Conservation (phyloP, 2,113 vertebrate species). For the Polypterus bichir region DNA sequence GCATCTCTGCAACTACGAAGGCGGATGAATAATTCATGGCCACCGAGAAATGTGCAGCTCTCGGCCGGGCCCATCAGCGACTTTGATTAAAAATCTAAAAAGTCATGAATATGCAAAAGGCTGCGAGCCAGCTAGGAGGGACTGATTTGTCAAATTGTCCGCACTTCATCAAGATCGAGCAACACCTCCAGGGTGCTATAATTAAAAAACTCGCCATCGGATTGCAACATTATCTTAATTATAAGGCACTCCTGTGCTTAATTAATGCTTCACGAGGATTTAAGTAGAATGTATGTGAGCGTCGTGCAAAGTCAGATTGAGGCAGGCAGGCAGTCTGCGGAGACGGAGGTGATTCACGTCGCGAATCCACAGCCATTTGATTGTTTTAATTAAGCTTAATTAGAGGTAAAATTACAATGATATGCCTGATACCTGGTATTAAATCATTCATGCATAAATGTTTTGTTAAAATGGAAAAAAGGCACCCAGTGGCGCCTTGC, state of each 20-base stretch:
- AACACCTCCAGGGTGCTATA: constrained; percentile 57
- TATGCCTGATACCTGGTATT: constrained; percentile 87
- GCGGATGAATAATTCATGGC: constrained; percentile 68
- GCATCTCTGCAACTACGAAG: constrained; percentile 39
- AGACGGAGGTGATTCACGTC: constrained; percentile 43
- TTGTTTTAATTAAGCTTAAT: constrained; percentile 96
- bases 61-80: constrained; percentile 43
- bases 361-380: constrained; percentile 76
- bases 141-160: constrained; percentile 74
- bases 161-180: constrained; percentile 61
- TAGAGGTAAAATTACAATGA: constrained; percentile 93
- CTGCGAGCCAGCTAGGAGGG: constrained; percentile 43
- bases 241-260: constrained; percentile 55
- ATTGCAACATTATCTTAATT: constrained; percentile 53
- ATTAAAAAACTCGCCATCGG: constrained; percentile 45
- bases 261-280: constrained; percentile 56
- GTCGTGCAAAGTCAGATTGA: constrained; percentile 32
- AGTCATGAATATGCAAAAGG: constrained; percentile 72
- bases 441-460: constrained; percentile 92
- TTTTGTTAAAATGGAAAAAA: constrained; percentile 67
- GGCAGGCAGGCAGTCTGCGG: constrained; percentile 12
- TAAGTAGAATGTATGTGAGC: constrained; percentile 35
- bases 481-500: constrained; percentile 48
- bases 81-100: constrained; percentile 76
- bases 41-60: constrained; percentile 32